A percentile compares a stretch with the other conserved stretches of the same genome.
Conservation (phyloP, 2,113 vertebrate genomes). For the Coptodon rendalli region DNA sequence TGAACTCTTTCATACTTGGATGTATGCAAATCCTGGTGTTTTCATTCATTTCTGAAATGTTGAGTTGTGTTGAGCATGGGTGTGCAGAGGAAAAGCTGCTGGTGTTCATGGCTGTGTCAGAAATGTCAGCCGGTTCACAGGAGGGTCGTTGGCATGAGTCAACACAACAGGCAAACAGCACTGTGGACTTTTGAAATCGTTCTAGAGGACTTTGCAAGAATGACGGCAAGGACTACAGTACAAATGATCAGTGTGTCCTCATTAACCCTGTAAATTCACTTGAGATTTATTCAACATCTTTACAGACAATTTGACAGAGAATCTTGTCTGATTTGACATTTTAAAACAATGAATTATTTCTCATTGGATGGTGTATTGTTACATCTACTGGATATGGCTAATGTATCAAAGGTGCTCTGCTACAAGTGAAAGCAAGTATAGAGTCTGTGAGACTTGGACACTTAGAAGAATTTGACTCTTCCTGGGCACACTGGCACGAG, state of each 20-base stretch:
- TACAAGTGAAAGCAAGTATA: neutral
- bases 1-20: neutral
- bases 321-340: neutral
- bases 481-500: constrained; percentile 58
- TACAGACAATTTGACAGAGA: neutral
- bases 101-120: neutral
- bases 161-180: neutral
- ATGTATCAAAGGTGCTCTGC: neutral
- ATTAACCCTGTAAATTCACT: neutral
- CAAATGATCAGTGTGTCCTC: neutral
- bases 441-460: neutral
- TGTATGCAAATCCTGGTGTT: neutral
- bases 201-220: neutral
- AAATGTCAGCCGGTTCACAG: constrained; percentile 6
- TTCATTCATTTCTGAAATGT: neutral
- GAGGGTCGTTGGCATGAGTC: neutral
- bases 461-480: constrained; percentile 53
- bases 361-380: neutral
- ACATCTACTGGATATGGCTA: neutral
- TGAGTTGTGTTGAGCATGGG: neutral
- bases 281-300: constrained; percentile 20
- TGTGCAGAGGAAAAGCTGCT: neutral
- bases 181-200: neutral
- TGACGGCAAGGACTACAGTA: neutral
- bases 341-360: neutral